phyloP scores from a whole-genome alignment of 2,797 vertebrate species.

The Notolabrus celidotus region DNA sequence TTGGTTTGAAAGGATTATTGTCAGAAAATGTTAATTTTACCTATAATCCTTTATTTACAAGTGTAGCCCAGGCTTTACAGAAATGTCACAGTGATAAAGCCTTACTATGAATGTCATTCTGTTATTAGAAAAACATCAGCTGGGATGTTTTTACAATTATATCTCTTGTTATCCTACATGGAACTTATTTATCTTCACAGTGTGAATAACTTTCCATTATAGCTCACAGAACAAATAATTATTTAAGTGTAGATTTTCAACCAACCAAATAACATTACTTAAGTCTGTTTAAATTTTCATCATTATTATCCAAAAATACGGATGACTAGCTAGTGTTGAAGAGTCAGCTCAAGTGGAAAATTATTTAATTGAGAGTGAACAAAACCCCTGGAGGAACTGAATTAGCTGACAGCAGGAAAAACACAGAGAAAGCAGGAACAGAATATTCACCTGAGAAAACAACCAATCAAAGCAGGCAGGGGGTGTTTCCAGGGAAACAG shows the following conservation, averaged over 20 bases:
- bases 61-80: no score
- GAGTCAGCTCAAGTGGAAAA: conserved; percentile 64
- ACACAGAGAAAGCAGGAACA: conserved; percentile 45
- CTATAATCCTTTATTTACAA: not conserved
- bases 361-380: conserved; percentile 64
- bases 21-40: not conserved
- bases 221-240: not conserved
- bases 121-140: no score
- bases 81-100: no score
- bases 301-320: conserved; percentile 4
- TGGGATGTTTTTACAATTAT: not conserved
- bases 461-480: conserved; percentile 77
- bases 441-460: conserved; percentile 70
- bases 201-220: not conserved
- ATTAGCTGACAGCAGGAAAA: conserved; percentile 70
- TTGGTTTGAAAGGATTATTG: not conserved
- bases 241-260: not conserved
- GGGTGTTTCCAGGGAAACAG: conserved; percentile 80
- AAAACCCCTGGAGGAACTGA: conserved; percentile 68
- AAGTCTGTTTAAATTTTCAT: conserved; percentile 12
- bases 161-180: not conserved
- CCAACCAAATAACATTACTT: not conserved
- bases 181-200: not conserved
- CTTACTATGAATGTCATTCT: no score
- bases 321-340: conserved; percentile 34